Conservation (phyloP, 92 coral and sea anemone genomes). For the Nematostella vectensis region DNA sequence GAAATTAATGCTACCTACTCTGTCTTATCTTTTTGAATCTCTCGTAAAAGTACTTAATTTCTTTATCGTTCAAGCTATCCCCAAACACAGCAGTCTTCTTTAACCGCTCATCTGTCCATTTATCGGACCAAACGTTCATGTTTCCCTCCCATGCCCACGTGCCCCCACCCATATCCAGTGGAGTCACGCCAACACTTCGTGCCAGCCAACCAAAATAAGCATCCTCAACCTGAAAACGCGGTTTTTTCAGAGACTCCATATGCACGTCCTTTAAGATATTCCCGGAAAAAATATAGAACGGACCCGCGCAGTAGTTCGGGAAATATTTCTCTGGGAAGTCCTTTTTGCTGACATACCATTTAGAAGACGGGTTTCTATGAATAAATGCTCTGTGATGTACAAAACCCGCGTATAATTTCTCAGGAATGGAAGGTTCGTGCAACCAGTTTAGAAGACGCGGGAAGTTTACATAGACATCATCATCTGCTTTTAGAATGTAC, state of each 20-base stretch:
- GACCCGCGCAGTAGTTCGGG: conserved; percentile 41
- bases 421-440: conserved; percentile 10
- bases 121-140: not conserved
- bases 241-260: conserved; percentile 4
- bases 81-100: conserved; percentile 18
- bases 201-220: conserved; percentile 26
- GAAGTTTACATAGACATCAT: conserved; percentile 29
- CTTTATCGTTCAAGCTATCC: conserved; percentile 10
- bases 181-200: conserved; percentile 4
- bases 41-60: conserved; percentile 11
- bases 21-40: conserved; percentile 9
- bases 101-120: conserved; percentile 15
- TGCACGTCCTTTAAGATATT: conserved; percentile 16
- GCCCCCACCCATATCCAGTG: conserved; percentile 9
- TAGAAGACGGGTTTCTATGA: conserved; percentile 9
- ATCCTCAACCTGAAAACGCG: conserved; percentile 22
- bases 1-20: too few relatives aligned
- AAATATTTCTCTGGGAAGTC: conserved; percentile 10
- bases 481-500: conserved; percentile 40
- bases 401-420: conserved; percentile 34
- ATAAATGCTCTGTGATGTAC: conserved; percentile 22
- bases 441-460: conserved; percentile 35
- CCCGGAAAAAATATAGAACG: conserved; percentile 28
- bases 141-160: conserved; percentile 6
- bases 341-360: conserved; percentile 31